Evolutionary conservation across 2,888 invertebrate genomes (phyloP), one percentile per base, ranked within the genome.

Genomic region (Clistopyga incitator): DNA sequence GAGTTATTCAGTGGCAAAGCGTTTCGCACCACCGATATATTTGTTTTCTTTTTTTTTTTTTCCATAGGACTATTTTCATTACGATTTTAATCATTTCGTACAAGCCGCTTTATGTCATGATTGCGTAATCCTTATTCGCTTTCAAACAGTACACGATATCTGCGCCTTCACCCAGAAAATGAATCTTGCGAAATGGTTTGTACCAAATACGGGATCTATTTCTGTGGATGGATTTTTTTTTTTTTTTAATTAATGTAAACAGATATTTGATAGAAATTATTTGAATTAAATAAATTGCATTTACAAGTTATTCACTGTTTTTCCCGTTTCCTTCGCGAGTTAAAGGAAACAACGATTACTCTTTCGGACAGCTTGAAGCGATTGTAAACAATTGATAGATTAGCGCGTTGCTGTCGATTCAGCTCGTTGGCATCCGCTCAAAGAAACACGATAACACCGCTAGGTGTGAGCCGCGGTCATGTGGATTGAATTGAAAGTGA

Each of bases 1-100:
- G 47, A 78, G 20, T 20, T 47, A 78, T 78, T 78, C 47, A 34
- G 59, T 45, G 20, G 18, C 61, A 47, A 61, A 71, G 34, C 42
- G 13, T 56, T 56, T 47, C 47, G 15, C 47, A 25, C 18, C 15
- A 20, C 38, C 71, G 23, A 42, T 67, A 18, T 29, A 47, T 8
- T 29, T 67, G 11, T 25, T 67, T 4, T n/a, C n/a, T n/a, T n/a
- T n/a, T n/a, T n/a, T n/a, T n/a, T n/a, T n/a, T n/a, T n/a, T n/a
- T 25, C 50, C n/a, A 61, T 61, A 18, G 61, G 61, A n/a, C 18
- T 38, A 61, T 61, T 61, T 61, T 61, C 65, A 42, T 65, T 65
- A 10, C 45, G 65, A 20, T 34, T 61, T 29, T 38, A 50, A n/a
- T 50, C 50, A 8, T 50, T 50, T 50, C 50, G 6, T 18, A n/a